phyloP scores from a whole-genome alignment of 2,888 invertebrate species.

The Caenorhabditis uteleia region DNA sequence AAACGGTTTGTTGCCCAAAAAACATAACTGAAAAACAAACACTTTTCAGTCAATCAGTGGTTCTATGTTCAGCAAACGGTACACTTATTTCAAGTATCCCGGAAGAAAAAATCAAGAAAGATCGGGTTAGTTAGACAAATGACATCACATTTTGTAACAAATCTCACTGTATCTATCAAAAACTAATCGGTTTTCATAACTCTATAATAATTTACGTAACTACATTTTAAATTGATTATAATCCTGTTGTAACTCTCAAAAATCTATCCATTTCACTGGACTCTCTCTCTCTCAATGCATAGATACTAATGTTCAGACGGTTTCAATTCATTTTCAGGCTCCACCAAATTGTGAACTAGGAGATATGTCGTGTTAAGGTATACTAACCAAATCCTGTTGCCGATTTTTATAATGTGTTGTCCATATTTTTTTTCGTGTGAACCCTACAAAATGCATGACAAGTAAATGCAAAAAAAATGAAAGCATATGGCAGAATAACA shows the following conservation, averaged over 20 bases:
- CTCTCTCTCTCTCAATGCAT: too few species aligned
- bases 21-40: not conserved
- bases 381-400: constrained; percentile 39
- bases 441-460: too few species aligned
- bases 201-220: not conserved
- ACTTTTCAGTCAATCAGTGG: constrained; percentile 29
- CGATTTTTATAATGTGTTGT: constrained; percentile 29
- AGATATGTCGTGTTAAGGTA: constrained; percentile 47
- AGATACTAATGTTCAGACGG: too few species aligned
- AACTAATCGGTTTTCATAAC: not conserved
- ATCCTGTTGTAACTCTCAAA: too few species aligned
- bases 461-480: too few species aligned
- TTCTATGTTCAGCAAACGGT: constrained; percentile 34
- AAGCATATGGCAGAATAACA: too few species aligned
- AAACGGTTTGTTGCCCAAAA: constrained; percentile 16
- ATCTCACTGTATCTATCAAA: too few species aligned
- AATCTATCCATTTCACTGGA: too few species aligned
- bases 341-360: constrained; percentile 41
- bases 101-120: constrained; percentile 25
- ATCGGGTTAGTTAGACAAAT: constrained; percentile 17
- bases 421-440: constrained; percentile 11
- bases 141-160: not conserved
- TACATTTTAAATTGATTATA: too few species aligned
- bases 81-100: constrained; percentile 28
- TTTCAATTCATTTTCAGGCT: constrained; percentile 37